Conservation (phyloP, 2,888 invertebrate genomes). For the Exephanes ischioxanthus region DNA sequence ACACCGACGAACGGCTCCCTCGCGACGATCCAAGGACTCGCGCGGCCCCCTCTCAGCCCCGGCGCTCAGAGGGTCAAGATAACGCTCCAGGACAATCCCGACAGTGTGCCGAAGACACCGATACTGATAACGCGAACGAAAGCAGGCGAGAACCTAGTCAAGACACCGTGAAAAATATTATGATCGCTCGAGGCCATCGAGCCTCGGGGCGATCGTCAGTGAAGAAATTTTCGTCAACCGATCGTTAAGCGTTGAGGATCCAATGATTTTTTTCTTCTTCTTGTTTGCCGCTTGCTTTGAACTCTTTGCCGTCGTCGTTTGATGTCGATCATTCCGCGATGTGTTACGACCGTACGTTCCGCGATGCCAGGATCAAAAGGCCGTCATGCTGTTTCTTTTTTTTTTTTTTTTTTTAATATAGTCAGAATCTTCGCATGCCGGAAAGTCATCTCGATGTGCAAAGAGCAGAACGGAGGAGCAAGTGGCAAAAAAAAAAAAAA, state of each 20-base stretch:
- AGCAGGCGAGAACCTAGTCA: conserved; percentile 92
- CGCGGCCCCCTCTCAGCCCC: conserved; percentile 87
- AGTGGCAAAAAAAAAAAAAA: conserved; percentile 10
- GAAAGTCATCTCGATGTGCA: conserved; percentile 9
- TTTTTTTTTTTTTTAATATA: background rate
- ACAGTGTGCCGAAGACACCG: conserved; percentile 91
- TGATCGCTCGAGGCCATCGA: background rate
- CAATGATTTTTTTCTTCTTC: conserved; percentile 30
- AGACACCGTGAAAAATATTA: conserved; percentile 85
- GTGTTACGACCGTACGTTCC: conserved; percentile 48
- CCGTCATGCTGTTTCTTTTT: background rate
- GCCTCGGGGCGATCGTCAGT: conserved; percentile 28
- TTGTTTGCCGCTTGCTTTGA: conserved; percentile 16
- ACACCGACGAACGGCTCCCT: conserved; percentile 59
- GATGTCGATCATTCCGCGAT: conserved; percentile 27
- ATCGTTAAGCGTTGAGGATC: conserved; percentile 33
- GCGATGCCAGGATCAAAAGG: conserved; percentile 30
- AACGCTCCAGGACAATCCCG: conserved; percentile 91
- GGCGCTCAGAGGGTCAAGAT: conserved; percentile 93
- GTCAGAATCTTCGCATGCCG: background rate
- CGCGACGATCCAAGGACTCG: conserved; percentile 54
- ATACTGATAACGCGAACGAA: conserved; percentile 92
- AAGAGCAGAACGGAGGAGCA: background rate
- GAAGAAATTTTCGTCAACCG: conserved; percentile 29
- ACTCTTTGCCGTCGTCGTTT: conserved; percentile 29